phyloP scores from a whole-genome alignment of 2,888 invertebrate species.

The Marronus borbonicus region DNA sequence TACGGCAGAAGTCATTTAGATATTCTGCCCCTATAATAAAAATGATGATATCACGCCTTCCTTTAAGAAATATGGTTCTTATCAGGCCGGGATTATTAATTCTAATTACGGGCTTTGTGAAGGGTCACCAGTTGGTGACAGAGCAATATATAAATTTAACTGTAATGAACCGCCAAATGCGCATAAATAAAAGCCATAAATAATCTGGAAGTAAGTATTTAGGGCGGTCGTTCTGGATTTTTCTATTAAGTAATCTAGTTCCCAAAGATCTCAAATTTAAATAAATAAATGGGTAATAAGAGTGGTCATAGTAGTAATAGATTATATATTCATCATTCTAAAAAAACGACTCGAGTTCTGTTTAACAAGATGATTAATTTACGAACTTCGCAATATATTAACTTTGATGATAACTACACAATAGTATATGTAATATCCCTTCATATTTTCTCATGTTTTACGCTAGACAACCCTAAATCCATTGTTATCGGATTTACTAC shows the following conservation, averaged over 20 bases:
- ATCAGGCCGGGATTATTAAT: constrained; percentile 43
- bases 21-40: constrained; percentile 45
- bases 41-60: constrained; percentile 40
- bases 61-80: constrained; percentile 36
- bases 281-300: too few species aligned
- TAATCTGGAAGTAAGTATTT: constrained; percentile 1
- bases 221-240: not conserved
- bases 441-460: too few species aligned
- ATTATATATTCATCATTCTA: too few species aligned
- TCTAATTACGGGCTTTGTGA: constrained; percentile 31
- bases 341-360: too few species aligned
- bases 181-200: constrained; percentile 21
- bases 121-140: constrained; percentile 40
- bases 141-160: constrained; percentile 33
- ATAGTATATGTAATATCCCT: too few species aligned
- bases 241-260: not conserved
- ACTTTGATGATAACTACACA: too few species aligned
- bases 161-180: not conserved
- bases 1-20: constrained; percentile 30
- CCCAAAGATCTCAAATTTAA: too few species aligned
- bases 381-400: too few species aligned
- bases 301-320: too few species aligned
- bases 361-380: too few species aligned
- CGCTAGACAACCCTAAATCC: too few species aligned
- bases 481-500: too few species aligned